Conservation (phyloP, 1,140 invertebrate species). For the Euglossa dilemma region DNA sequence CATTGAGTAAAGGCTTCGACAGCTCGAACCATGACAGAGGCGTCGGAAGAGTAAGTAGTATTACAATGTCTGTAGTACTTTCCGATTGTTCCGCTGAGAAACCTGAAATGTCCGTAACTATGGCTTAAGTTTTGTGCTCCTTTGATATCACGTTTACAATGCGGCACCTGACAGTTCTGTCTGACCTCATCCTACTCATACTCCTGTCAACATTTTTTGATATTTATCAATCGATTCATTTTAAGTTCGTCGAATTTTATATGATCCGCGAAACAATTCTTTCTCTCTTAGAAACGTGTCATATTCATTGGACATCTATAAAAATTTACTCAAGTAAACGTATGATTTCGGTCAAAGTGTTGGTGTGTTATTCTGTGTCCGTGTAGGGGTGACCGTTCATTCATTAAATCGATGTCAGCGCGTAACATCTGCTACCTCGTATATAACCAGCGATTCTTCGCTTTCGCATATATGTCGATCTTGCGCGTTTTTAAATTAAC, state of each 20-base stretch:
- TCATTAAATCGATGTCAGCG: conserved; percentile 74
- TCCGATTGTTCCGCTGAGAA: conserved; percentile 28
- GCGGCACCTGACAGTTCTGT: conserved; percentile 32
- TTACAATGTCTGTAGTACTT: conserved; percentile 24
- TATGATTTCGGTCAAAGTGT: conserved; percentile 46
- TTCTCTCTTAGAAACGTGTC: conserved; percentile 30
- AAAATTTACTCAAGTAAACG: conserved; percentile 37
- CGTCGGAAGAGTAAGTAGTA: conserved; percentile 82
- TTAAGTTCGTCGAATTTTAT: neutral
- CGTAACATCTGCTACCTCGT: conserved; percentile 66
- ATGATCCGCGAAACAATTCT: conserved; percentile 9
- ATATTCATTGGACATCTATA: conserved; percentile 13
- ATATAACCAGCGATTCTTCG: conserved; percentile 33
- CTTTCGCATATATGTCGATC: conserved; percentile 27
- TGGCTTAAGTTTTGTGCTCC: neutral
- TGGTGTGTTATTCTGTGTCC: conserved; percentile 52
- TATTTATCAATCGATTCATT: neutral
- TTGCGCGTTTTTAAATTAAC: conserved; percentile 31
- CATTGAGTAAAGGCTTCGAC: conserved; percentile 79
- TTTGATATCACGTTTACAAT: conserved; percentile 25
- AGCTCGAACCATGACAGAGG: conserved; percentile 82
- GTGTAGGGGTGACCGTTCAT: conserved; percentile 70
- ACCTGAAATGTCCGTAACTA: conserved; percentile 32
- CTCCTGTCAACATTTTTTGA: conserved; percentile 40
- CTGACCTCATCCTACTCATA: conserved; percentile 5